Evolutionary conservation across 2,797 vertebrate genomes (phyloP), one percentile per base, ranked within the genome.

Genomic region (Silurus lanzhouensis): DNA sequence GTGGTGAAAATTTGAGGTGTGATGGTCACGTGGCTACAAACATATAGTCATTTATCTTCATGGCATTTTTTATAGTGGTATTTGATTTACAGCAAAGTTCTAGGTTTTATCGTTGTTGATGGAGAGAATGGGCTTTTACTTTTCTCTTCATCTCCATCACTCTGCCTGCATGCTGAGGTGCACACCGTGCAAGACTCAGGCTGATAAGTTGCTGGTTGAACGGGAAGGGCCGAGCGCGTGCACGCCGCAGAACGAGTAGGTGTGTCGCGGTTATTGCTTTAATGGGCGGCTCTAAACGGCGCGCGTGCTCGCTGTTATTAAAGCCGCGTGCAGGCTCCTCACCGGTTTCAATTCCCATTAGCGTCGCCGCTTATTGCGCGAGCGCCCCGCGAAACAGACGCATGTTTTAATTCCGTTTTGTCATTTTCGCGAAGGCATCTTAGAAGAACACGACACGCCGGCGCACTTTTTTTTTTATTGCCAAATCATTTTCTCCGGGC

Each of bases 181-280:
- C 63, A 67, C 3, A 66, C 38, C 46, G 55, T 60, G 19, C 20
- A 57, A 68, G 46, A 61, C 52, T 57, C 27, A 25, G 52, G 60
- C 52, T 71, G 66, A 71, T 71, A 71, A 82, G 81, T 66, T 52
- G 61, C 79, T 67, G 79, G 46, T 27, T 27, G 81, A 74, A 46
- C 55, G 22, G 22, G 19, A 48, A n/a, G 17, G 71, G 44, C 19
- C 44, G 44, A 48, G 44, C 6, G 27, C 52, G 22, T 38, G 4
- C 31, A 38, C 19, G 17, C 27, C 19, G 71, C 88, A 55, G 87
- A 90, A 88, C 87, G 90, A 87, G 91, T 89, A 91, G 86, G 91
- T 93, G 91, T 93, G 91, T 94, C 94, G 94, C 95, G 96, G 94
- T 98, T 97, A 96, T 97, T 97, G 95, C 95, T 95, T 94, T 92